Base-by-base conservation (phyloP, 92 coral and sea anemone genomes). In the Porites evermanni region DNA sequence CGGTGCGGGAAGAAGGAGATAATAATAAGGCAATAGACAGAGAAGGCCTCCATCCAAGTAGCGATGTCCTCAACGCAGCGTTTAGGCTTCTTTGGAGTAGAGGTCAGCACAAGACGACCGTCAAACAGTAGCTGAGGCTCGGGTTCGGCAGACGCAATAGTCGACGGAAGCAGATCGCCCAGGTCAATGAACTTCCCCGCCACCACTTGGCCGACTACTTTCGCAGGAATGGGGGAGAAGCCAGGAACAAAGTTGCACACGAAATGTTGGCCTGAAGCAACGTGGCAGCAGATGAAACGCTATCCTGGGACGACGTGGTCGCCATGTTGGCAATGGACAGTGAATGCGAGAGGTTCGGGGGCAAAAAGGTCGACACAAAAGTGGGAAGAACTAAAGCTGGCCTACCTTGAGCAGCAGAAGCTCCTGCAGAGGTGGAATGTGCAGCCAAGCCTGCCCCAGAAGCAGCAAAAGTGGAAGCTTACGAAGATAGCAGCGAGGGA, bases 161-260 rank as follows among this genome's bases (percentile, higher is more conserved):
- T 26, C 32, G 32, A 26, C 32, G 32, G 32, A 2, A 26, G 32
- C 32, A 26, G 32, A 26, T 26, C 32, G 32, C 32, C 32, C 32
- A 26, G 32, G 32, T 26, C 32, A 11, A 74, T 18, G 32, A 21
- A 74, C 56, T 74, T 74, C 6, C 79, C 56, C 12, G 58, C n/a
- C 10, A 74, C 51, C 19, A 74, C 32, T 74, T 74, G 79, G 20
- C 58, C 79, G 12, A 74, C 79, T 18, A 74, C 12, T 18, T 47
- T 82, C 13, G 53, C 64, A 29, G 82, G 74, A 17, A 74, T 58
- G 12, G 79, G 79, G 2, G 56, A 19, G 12, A 18, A 21, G 58
- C 70, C 19, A 20, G 79, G 53, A 12, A 12, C 65, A 3, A 60
- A 19, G 12, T 6, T 1, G 72, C 1, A 12, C 12, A 67, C 8